A percentile compares a stretch with the other conserved stretches of the same genome.
Evolutionary conservation across 2,113 vertebrate genomes (phyloP).

Genomic region (Strix aluco): DNA sequence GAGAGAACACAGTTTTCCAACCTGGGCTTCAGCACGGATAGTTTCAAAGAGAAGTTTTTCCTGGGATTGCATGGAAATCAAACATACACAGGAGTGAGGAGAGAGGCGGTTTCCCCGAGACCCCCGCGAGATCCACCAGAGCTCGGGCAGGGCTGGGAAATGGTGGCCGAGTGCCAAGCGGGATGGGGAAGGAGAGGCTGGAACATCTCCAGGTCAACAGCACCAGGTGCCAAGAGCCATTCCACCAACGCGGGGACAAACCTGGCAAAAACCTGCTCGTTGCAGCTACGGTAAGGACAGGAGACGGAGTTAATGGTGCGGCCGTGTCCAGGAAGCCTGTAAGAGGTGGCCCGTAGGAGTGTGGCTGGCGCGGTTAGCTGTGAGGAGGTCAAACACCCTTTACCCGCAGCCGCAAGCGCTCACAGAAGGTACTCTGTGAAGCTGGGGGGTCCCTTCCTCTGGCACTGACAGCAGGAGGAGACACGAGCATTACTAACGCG

Average conservation of each 20-base stretch:
- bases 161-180: neutral
- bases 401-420: neutral
- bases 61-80: conserved; percentile 82
- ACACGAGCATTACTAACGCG: neutral
- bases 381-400: conserved; percentile 30
- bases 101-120: neutral
- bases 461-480: conserved; percentile 13
- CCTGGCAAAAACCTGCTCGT: conserved; percentile 10
- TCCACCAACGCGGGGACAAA: neutral
- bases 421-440: conserved; percentile 26
- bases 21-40: conserved; percentile 89
- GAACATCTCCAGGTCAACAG: neutral
- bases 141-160: neutral
- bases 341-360: neutral
- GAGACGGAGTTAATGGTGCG: neutral
- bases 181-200: neutral
- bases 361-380: neutral
- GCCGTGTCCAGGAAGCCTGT: neutral
- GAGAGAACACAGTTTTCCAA: conserved; percentile 81
- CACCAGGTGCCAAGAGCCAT: neutral
- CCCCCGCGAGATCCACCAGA: neutral
- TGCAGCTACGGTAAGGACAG: neutral
- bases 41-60: conserved; percentile 92
- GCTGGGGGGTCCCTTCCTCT: conserved; percentile 42
- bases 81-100: conserved; percentile 70